These are phyloP conservation scores for Lypha dubia DNA, from an alignment of 2,888 invertebrate species.

Conservation along the genomic window DNA sequence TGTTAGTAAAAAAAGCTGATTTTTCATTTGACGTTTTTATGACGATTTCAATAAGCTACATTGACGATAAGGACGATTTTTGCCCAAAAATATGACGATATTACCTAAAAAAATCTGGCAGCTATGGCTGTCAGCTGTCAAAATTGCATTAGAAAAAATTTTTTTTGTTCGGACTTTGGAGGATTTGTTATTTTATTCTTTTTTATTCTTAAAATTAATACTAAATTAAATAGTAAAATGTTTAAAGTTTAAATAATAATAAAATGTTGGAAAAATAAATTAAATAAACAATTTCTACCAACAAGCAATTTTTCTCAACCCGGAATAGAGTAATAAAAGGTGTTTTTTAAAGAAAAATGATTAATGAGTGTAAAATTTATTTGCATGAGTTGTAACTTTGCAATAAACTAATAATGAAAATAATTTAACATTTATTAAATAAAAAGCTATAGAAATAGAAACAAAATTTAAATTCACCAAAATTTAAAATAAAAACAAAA, in stretches of 20 bases:
- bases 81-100: too few species aligned
- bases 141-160: conserved; percentile 36
- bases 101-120: too few species aligned
- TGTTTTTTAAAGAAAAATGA: conserved; percentile 24
- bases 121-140: conserved; percentile 57
- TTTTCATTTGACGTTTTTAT: too few species aligned
- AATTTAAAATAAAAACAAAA: not conserved
- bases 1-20: too few species aligned
- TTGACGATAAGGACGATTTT: too few species aligned
- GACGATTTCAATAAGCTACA: too few species aligned
- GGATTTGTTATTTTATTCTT: conserved; percentile 58
- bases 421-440: not conserved
- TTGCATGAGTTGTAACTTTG: not conserved
- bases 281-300: not conserved
- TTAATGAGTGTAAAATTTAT: conserved; percentile 3
- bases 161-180: conserved; percentile 48
- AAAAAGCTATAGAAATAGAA: not conserved
- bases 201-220: conserved; percentile 15
- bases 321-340: not conserved
- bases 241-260: not conserved
- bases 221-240: conserved; percentile 19
- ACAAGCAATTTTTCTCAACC: not conserved
- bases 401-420: conserved; percentile 4
- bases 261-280: not conserved
- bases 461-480: not conserved